Base-by-base conservation (phyloP, 2,113 vertebrate species). In the Microcebus ravelobensis region DNA sequence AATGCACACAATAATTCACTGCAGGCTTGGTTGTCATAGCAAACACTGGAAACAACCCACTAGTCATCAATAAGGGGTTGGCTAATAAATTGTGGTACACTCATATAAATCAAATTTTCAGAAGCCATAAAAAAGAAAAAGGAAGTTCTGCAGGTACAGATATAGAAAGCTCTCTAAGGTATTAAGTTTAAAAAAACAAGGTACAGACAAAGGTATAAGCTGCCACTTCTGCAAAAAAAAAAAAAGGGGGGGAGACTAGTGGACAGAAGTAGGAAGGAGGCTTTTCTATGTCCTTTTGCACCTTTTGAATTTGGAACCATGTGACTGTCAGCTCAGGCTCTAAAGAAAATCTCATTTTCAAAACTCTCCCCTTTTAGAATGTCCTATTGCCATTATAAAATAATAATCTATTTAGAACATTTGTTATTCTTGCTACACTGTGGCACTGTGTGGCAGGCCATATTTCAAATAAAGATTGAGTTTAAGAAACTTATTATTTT, bases 101-200 rank as follows among this genome's bases (percentile, higher is more conserved):
- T 74, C 42, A 74, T 73, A 87, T 57, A 90, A 90, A 87, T 61
- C 36, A 73, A 95, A 76, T 74, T 87, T 68, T 92, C 76, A 65
- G 55, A 92, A 92, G 70, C 65, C 84, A 96, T 81, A 67, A 91
- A 97, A 96, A 86, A 83, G 31, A 82, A 80, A 94, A 81, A 93
- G 63, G 65, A 94, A 96, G 50, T 59, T 76, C 63, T 95, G 11
- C 17, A 71, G 42, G 55, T 85, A 73, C 3, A 85, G 36, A 92
- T 63, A 91, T 11, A 29, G 57, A 57, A 96, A 96, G 55, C 34
- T 61, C 48, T 93, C 63, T 85, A 71, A 85, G 18, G 15, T 57
- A 92, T 36, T 81, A 50, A 80, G 45, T 74, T 90, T 91, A 36
- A 77, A 92, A 92, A 97, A 96, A 39, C 87, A 96, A 96, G 48